These are phyloP conservation scores for Ctenicera cuprea DNA, from an alignment of 2,888 invertebrate genomes.

Conservation along the genomic window DNA sequence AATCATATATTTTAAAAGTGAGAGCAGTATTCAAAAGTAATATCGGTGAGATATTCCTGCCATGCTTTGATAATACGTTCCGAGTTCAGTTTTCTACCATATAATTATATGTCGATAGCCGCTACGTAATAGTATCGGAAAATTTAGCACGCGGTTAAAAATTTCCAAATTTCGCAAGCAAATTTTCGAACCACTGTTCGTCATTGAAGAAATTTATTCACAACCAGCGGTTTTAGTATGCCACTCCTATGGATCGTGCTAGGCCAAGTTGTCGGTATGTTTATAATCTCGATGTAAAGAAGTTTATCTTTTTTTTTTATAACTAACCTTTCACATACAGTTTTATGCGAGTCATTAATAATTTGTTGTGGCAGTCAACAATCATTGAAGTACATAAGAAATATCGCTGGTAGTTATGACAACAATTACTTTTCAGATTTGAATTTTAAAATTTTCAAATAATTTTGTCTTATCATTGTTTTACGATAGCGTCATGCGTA, in stretches of 20 bases:
- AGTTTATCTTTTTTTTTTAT: slow-evolving; percentile 16
- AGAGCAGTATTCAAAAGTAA: too few species aligned
- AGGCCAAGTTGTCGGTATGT: slow-evolving; percentile 17
- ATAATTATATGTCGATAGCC: neutral
- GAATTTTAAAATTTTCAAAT: too few species aligned
- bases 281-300: slow-evolving; percentile 15
- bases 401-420: neutral
- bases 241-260: slow-evolving; percentile 27
- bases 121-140: neutral
- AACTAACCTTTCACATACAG: slow-evolving; percentile 16
- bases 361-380: neutral
- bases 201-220: slow-evolving; percentile 14
- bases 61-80: too few species aligned
- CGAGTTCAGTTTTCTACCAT: too few species aligned
- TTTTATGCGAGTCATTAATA: slow-evolving; percentile 2
- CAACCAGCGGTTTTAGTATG: neutral
- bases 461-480: too few species aligned
- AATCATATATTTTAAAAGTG: too few species aligned
- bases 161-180: slow-evolving; percentile 27
- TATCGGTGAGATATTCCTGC: too few species aligned
- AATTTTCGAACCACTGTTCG: slow-evolving; percentile 5
- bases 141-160: neutral
- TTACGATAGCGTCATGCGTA: neutral
- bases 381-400: neutral
- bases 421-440: neutral